Evolutionary conservation across 2,113 vertebrate genomes (phyloP).

Genomic region (Tilapia sparmanii): DNA sequence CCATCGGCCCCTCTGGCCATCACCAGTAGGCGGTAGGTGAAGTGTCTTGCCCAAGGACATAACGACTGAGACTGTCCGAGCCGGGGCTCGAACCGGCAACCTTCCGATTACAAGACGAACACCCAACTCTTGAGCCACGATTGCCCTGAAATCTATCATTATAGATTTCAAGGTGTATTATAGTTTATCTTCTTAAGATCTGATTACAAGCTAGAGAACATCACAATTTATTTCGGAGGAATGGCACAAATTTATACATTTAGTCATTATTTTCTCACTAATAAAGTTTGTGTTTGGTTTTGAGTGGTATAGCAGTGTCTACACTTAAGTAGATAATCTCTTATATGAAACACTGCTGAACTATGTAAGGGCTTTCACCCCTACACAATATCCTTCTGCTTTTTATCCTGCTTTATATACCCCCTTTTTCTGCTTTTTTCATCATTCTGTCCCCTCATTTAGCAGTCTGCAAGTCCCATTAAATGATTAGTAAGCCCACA

Average conservation of each 20-base stretch:
- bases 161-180: background rate
- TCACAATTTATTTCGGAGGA: background rate
- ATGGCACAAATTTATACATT: background rate
- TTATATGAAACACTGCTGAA: background rate
- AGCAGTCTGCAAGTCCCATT: conserved; percentile 32
- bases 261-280: background rate
- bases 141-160: too few relatives aligned
- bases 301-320: background rate
- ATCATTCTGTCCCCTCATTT: conserved; percentile 25
- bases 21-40: too few relatives aligned
- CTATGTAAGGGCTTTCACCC: background rate
- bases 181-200: background rate
- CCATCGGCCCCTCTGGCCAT: too few relatives aligned
- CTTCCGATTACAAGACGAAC: too few relatives aligned
- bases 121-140: too few relatives aligned
- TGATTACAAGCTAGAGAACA: background rate
- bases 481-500: conserved; percentile 61
- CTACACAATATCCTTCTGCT: background rate
- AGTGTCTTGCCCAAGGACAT: too few relatives aligned
- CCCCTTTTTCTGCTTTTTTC: background rate
- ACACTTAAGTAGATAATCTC: background rate
- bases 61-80: too few relatives aligned
- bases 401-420: background rate
- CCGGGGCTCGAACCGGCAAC: too few relatives aligned
- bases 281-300: background rate